Percentiles rank a stretch among this genome's conserved stretches.
Conservation (phyloP, 2,113 vertebrate genomes). For the Peromyscus polionotus region DNA sequence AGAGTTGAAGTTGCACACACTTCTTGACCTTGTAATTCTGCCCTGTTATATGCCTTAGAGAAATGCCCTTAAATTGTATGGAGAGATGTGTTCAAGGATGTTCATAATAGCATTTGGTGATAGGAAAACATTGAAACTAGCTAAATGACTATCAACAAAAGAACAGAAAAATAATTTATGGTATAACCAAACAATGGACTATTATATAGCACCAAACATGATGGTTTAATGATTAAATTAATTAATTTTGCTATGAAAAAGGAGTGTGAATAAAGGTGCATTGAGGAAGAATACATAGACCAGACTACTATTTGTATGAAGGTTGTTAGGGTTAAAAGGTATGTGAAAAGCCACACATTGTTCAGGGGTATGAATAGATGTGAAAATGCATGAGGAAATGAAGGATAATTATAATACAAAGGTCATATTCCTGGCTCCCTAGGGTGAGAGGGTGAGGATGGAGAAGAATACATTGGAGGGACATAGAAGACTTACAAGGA, state of each 20-base stretch:
- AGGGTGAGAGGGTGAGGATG: not conserved
- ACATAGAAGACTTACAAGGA: not conserved
- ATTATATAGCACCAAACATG: not conserved
- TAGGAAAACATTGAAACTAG: slow-evolving; percentile 33
- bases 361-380: not conserved
- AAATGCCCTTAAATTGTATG: not conserved
- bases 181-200: slow-evolving; percentile 32
- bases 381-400: slow-evolving; percentile 21
- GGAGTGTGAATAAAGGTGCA: not conserved
- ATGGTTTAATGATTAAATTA: not conserved
- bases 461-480: not conserved
- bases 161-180: slow-evolving; percentile 33
- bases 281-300: not conserved
- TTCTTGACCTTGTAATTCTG: slow-evolving; percentile 54
- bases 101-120: slow-evolving; percentile 12
- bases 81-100: not conserved
- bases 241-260: slow-evolving; percentile 42
- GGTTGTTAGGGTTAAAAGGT: not conserved
- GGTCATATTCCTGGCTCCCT: not conserved
- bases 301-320: slow-evolving; percentile 22
- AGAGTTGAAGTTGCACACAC: slow-evolving; percentile 37
- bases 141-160: slow-evolving; percentile 23
- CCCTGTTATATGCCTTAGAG: not conserved
- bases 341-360: not conserved
- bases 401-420: not conserved